Conservation (phyloP, 2,888 invertebrate genomes). For the Zygogramma bicolorata region DNA sequence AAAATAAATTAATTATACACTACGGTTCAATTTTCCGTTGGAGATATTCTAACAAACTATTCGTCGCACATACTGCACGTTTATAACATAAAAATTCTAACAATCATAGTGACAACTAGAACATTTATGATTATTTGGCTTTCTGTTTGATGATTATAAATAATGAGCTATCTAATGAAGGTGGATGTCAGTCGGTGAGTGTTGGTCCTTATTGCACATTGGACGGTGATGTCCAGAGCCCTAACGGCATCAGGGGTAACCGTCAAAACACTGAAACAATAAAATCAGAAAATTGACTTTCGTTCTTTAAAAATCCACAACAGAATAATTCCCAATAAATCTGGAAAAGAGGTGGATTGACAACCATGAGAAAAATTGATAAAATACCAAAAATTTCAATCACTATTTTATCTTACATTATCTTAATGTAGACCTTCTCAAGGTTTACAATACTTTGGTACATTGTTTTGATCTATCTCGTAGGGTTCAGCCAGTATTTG, state of each 20-base stretch:
- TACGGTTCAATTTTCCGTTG: conserved; percentile 32
- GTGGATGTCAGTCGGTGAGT: conserved; percentile 66
- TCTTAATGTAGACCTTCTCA: too few species aligned
- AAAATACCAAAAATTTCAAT: too few species aligned
- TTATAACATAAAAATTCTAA: conserved; percentile 61
- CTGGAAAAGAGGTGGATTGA: too few species aligned
- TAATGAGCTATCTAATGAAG: conserved; percentile 65
- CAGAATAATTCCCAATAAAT: too few species aligned
- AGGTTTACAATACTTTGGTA: too few species aligned
- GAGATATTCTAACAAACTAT: conserved; percentile 48
- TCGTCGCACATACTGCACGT: conserved; percentile 57
- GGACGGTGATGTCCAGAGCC: conserved; percentile 66
- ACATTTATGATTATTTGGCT: conserved; percentile 67
- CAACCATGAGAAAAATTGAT: too few species aligned
- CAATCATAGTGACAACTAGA: conserved; percentile 63
- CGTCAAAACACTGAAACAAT: conserved; percentile 66
- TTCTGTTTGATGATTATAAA: conserved; percentile 60
- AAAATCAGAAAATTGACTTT: conserved; percentile 10
- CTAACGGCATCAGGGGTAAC: conserved; percentile 65
- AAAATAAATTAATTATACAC: conserved; percentile 49
- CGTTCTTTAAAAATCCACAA: too few species aligned
- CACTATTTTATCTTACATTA: too few species aligned
- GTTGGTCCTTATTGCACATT: conserved; percentile 68
- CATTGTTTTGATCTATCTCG: too few species aligned
- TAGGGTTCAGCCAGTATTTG: too few species aligned